phyloP scores from a whole-genome alignment of 1,140 invertebrate genomes.

The Drosophila arawakana region DNA sequence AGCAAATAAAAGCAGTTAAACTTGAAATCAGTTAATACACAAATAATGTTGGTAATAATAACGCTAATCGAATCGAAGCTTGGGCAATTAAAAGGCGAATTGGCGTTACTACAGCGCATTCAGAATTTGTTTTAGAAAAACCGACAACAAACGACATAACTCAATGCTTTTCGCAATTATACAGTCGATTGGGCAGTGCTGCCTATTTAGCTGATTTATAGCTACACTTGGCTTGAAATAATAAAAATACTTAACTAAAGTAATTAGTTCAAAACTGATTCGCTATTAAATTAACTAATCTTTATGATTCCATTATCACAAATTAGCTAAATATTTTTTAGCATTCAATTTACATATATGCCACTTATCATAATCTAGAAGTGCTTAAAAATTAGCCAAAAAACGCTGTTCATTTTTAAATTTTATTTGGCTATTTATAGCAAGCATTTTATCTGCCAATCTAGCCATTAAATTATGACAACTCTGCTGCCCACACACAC shows the following conservation, averaged over 20 bases:
- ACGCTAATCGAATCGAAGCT: conserved; percentile 52
- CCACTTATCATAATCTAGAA: too few species aligned
- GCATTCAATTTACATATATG: too few species aligned
- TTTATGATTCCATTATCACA: too few species aligned
- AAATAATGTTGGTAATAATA: conserved; percentile 11
- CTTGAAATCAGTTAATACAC: conserved; percentile 46
- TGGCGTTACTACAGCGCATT: conserved; percentile 44
- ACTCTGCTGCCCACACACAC: too few species aligned
- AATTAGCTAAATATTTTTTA: too few species aligned
- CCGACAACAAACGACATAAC: conserved; percentile 1
- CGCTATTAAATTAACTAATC: too few species aligned
- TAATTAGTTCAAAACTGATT: too few species aligned
- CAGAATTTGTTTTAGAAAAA: conserved; percentile 53
- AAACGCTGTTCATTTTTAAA: too few species aligned
- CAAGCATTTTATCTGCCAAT: too few species aligned
- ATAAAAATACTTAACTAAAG: too few species aligned
- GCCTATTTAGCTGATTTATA: not conserved
- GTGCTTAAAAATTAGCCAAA: too few species aligned
- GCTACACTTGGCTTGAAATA: not conserved
- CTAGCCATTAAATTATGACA: not conserved
- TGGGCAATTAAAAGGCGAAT: conserved; percentile 51
- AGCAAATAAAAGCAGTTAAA: conserved; percentile 39
- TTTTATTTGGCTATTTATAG: too few species aligned
- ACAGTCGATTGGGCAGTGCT: conserved; percentile 4
- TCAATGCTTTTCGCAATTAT: conserved; percentile 13